phyloP scores from a whole-genome alignment of 2,888 invertebrate genomes.

The Erebia aethiops region DNA sequence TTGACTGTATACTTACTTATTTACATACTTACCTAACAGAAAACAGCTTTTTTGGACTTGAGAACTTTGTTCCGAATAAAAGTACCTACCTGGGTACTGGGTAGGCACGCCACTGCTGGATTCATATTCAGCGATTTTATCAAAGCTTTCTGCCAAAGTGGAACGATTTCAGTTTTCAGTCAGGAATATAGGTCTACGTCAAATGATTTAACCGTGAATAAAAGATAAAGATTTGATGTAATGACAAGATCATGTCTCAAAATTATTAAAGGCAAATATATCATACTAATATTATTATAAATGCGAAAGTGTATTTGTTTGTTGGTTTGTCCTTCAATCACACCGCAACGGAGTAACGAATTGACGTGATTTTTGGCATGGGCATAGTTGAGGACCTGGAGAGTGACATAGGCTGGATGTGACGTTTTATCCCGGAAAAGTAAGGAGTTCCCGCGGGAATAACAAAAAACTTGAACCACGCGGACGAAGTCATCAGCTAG shows the following conservation, averaged over 20 bases:
- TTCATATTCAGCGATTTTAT: constrained; percentile 2
- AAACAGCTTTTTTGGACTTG: background rate
- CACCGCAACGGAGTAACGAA: too few species aligned
- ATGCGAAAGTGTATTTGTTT: too few species aligned
- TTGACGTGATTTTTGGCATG: too few species aligned
- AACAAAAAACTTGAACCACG: too few species aligned
- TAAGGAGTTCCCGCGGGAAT: too few species aligned
- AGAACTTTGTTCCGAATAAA: background rate
- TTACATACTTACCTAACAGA: background rate
- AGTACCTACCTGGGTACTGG: background rate
- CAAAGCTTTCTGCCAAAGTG: background rate
- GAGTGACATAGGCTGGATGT: too few species aligned
- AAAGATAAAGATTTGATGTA: background rate
- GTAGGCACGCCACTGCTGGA: background rate
- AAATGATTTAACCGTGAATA: background rate
- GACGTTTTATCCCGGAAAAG: too few species aligned
- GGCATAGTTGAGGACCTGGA: too few species aligned
- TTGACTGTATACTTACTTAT: background rate
- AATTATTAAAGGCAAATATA: background rate
- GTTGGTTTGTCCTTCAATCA: too few species aligned
- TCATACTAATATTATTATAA: too few species aligned
- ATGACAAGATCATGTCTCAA: background rate
- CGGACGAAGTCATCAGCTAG: too few species aligned
- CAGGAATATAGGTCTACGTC: background rate
- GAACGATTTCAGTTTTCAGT: constrained; percentile 2